Base-by-base conservation (phyloP, 2,797 vertebrate species). In the Thaleichthys pacificus region DNA sequence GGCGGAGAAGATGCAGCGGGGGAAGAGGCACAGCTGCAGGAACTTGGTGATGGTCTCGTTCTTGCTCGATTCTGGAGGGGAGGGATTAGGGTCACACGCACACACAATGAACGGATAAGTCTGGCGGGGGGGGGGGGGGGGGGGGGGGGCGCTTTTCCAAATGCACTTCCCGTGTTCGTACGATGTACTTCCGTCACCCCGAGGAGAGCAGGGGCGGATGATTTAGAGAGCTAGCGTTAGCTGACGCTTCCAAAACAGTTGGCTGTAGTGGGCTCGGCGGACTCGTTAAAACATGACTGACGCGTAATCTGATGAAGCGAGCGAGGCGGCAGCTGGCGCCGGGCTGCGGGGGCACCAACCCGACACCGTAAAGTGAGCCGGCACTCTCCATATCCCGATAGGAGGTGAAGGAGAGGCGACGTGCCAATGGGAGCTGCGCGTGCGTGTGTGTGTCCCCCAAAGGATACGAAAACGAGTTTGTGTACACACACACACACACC, bases 11-110 rank as follows among this genome's bases (percentile, higher is more conserved):
- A 98, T 97, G 89, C 98, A 99, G 75, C 97, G 96, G 68, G 98
- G 98, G 91, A 99, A 99, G 88, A 99, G 93, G 84, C 98, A 99
- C 60, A 99, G 91, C 91, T 99, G 97, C 80, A 99, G 93, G 91
- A 99, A 99, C 91, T 99, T 99, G 42, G 98, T 99, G 87, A 99
- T 99, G 71, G 97, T 99, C 91, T 99, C 98, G 64, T 99, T 99
- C 92, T 99, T 99, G 74, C 97, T 99, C 66, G 97, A 98, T 87
- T 97, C 97, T 99, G 91, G 73, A 78, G 75, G 82, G 82, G 28
- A 4, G 61, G 74, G 77, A 56, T 9, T n/a, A 56, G 15, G 3
- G 3, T n/a, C 6, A 6, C 51, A 14, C 42, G 14, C 11, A 47
- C 42, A 8, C 8, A 8, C 32, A 47, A 47, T 47, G 42, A 47